phyloP scores from a whole-genome alignment of 2,113 vertebrate genomes.

The Nibea albiflora region DNA sequence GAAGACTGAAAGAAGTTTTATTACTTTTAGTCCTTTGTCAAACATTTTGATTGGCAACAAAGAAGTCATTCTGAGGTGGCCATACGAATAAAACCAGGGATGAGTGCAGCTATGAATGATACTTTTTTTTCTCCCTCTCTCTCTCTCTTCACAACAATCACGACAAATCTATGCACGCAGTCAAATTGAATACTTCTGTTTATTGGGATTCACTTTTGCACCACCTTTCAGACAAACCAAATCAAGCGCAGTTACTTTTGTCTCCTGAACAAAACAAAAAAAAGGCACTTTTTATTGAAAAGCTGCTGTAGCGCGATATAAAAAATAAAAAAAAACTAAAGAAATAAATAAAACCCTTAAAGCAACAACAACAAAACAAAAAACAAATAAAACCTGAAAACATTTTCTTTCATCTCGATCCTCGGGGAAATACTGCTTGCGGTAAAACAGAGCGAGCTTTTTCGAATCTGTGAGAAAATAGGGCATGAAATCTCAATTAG shows the following conservation, averaged over 20 bases:
- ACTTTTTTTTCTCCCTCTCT: neutral
- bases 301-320: conserved; percentile 53
- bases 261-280: conserved; percentile 42
- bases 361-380: conserved; percentile 54
- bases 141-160: neutral
- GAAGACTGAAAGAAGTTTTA: neutral
- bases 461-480: conserved; percentile 75
- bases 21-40: conserved; percentile 16
- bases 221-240: conserved; percentile 52
- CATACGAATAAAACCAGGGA: conserved; percentile 20
- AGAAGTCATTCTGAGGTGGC: conserved; percentile 17
- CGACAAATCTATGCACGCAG: conserved; percentile 36
- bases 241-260: conserved; percentile 52
- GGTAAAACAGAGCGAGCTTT: conserved; percentile 48
- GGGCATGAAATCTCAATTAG: conserved; percentile 82
- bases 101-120: neutral
- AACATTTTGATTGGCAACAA: conserved; percentile 36
- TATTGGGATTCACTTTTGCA: conserved; percentile 39
- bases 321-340: conserved; percentile 35
- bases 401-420: conserved; percentile 73
- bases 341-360: conserved; percentile 38
- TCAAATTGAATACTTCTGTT: conserved; percentile 49
- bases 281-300: conserved; percentile 63
- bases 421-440: conserved; percentile 73
- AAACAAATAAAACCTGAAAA: conserved; percentile 77